phyloP scores from a whole-genome alignment of 1,140 invertebrate genomes.

The Rhizoglyphus robini region DNA sequence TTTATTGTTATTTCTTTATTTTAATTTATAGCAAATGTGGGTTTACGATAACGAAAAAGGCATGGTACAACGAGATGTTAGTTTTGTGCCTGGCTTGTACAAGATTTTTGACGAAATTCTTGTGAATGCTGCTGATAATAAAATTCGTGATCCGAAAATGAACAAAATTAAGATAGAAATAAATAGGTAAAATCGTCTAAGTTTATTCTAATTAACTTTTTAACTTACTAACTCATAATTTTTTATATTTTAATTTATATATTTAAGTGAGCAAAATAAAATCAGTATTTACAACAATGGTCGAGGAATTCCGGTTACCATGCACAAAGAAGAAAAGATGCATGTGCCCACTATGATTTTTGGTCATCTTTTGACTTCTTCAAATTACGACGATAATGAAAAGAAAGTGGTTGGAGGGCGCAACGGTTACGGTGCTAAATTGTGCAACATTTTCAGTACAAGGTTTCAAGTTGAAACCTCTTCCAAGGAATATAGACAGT shows the following conservation, averaged over 20 bases:
- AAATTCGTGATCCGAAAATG: conserved; percentile 89
- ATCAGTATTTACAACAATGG: conserved; percentile 98
- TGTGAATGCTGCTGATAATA: conserved; percentile 99
- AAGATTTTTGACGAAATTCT: conserved; percentile 99
- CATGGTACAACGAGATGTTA: conserved; percentile 76
- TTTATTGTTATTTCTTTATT: not conserved
- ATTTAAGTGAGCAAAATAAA: conserved; percentile 61
- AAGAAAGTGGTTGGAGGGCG: conserved; percentile 84
- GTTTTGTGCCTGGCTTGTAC: conserved; percentile 91
- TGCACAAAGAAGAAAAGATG: conserved; percentile 97
- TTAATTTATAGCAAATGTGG: conserved; percentile 67
- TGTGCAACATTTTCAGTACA: conserved; percentile 97
- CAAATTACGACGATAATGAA: conserved; percentile 97
- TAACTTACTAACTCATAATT: not conserved
- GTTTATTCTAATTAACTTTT: not conserved
- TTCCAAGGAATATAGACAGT: conserved; percentile 65
- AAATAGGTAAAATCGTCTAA: conserved; percentile 52
- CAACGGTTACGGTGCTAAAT: conserved; percentile 97
- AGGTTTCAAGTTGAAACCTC: conserved; percentile 94
- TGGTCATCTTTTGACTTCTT: conserved; percentile 93
- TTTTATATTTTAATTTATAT: not conserved
- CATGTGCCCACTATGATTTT: conserved; percentile 99
- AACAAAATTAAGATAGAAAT: conserved; percentile 93
- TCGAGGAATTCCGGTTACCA: conserved; percentile 89
- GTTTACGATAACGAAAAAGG: conserved; percentile 60